Base-by-base conservation (phyloP, 2,113 vertebrate species). In the Sturnira hondurensis region DNA sequence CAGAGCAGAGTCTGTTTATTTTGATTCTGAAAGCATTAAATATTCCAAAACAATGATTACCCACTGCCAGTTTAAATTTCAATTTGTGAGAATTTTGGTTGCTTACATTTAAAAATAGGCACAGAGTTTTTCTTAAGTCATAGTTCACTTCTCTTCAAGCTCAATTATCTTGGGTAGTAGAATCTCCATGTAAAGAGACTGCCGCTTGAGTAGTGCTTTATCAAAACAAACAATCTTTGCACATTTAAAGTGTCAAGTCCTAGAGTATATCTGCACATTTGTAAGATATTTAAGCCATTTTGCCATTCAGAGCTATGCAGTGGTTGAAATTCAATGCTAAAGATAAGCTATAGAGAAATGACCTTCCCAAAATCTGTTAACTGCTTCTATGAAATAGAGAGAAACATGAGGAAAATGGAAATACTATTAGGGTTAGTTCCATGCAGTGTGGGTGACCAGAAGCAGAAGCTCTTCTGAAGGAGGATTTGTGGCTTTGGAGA, bases 1-100 rank as follows among this genome's bases (percentile, higher is more conserved):
- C 45, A 92, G 84, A 94, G 50, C 17, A 95, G 19, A 77, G 36
- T 94, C 38, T 77, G 22, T 58, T 94, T 83, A 47, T 93, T 96
- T 93, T 85, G 1, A 88, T 86, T 92, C 70, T 83, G 36, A 94
- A 96, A 56, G 50, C 43, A 92, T 83, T 85, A 97, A 95, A 82
- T 90, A 63, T 33, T 87, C 38, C 45, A 90, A 93, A 92, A 84
- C 38, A 94, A 91, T 26, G 84, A 73, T 92, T 87, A 85, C 38
- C 71, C 11, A 85, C 73, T 11, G 54, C 41, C 43, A 52, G 38
- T 24, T 92, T 95, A 70, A 65, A 89, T 13, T 31, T 41, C 9
- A 61, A 56, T 68, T 68, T 88, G 45, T n/a, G 36, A 91, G 41
- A 73, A 88, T 24, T 86, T 80, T 89, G 47, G 36, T 83, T 84